These are phyloP conservation scores for Acrobasis consociella DNA, from an alignment of 2,888 invertebrate species.

Conservation along the genomic window DNA sequence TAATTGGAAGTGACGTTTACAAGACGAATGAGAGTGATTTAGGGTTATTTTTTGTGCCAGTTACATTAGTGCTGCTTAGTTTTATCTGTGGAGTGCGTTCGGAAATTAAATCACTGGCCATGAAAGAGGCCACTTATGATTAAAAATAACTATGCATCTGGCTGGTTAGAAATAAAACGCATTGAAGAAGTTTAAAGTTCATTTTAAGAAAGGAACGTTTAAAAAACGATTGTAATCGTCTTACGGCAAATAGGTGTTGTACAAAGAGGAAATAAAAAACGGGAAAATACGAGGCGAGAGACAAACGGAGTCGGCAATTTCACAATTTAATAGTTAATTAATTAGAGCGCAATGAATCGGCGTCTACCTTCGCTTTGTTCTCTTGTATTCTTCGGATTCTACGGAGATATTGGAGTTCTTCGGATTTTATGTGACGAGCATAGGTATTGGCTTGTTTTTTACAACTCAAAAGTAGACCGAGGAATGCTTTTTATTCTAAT, in stretches of 20 bases:
- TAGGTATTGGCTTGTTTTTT: background rate
- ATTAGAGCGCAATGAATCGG: constrained; percentile 36
- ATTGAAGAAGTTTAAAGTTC: constrained; percentile 33
- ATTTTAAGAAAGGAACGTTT: constrained; percentile 36
- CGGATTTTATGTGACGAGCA: background rate
- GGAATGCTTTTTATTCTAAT: background rate
- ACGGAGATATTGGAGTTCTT: constrained; percentile 10
- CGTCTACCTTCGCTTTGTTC: constrained; percentile 19
- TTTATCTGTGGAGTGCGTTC: constrained; percentile 16
- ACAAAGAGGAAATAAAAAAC: constrained; percentile 38
- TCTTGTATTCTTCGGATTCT: constrained; percentile 15
- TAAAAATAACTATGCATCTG: constrained; percentile 18
- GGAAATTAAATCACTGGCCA: constrained; percentile 2
- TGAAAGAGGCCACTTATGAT: constrained; percentile 9
- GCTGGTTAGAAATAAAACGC: constrained; percentile 11
- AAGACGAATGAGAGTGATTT: constrained; percentile 23
- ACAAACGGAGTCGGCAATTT: constrained; percentile 31
- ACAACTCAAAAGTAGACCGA: background rate
- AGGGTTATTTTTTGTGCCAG: constrained; percentile 18
- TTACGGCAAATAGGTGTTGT: constrained; percentile 32
- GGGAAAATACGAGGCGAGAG: constrained; percentile 44
- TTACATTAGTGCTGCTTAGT: constrained; percentile 19
- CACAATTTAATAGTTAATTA: constrained; percentile 44
- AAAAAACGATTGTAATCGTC: constrained; percentile 54
- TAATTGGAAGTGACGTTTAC: constrained; percentile 29